These are phyloP conservation scores for Drepana falcataria DNA, from an alignment of 2,888 invertebrate genomes.

Conservation along the genomic window DNA sequence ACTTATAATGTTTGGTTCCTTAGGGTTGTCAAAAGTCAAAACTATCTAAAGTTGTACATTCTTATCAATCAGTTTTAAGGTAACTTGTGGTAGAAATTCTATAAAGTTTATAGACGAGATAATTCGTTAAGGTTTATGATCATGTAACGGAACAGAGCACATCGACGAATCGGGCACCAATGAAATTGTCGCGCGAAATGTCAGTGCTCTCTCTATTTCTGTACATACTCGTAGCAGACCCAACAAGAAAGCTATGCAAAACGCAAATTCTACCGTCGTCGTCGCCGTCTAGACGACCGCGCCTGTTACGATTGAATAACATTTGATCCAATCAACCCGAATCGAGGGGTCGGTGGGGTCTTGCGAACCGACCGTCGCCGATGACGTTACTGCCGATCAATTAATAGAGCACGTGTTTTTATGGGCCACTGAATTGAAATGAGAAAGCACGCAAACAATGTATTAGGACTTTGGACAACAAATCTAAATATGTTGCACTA, in stretches of 20 bases:
- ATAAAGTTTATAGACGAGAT: constrained; percentile 19
- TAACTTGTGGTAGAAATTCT: constrained; percentile 15
- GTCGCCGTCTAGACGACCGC: constrained; percentile 70
- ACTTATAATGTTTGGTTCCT: neutral
- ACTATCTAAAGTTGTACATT: neutral
- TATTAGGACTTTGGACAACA: constrained; percentile 4
- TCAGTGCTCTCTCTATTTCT: constrained; percentile 73
- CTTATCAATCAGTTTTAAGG: neutral
- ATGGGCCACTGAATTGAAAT: constrained; percentile 24
- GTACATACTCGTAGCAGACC: constrained; percentile 49
- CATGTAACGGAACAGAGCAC: constrained; percentile 45
- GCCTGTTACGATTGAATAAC: constrained; percentile 68
- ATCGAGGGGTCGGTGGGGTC: constrained; percentile 66
- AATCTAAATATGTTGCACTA: too few species aligned
- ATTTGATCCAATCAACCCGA: constrained; percentile 75
- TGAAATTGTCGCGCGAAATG: constrained; percentile 62
- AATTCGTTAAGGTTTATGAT: constrained; percentile 33
- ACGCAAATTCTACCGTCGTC: constrained; percentile 71
- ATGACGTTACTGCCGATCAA: constrained; percentile 46
- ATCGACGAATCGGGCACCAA: constrained; percentile 58
- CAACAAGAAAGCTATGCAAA: constrained; percentile 73
- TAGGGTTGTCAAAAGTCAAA: neutral
- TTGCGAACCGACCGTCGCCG: constrained; percentile 42
- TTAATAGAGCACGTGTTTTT: constrained; percentile 41
- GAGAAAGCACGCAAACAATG: constrained; percentile 30